Evolutionary conservation across 2,888 invertebrate genomes (phyloP).

Genomic region (Xylota sylvarum): DNA sequence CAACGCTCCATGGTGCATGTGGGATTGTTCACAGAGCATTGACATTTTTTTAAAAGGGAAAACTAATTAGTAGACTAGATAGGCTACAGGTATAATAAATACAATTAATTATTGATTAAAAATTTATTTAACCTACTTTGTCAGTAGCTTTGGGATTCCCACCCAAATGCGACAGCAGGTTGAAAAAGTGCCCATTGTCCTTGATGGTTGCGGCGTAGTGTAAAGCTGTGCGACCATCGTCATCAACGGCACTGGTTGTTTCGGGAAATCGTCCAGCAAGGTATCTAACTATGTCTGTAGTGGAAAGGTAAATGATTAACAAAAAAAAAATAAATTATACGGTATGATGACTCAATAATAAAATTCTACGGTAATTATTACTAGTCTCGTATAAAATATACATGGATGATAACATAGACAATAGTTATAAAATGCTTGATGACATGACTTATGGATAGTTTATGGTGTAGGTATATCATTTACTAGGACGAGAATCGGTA

Average conservation of each 20-base stretch:
- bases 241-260: constrained; percentile 92
- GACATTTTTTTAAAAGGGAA: neutral
- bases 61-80: constrained; percentile 13
- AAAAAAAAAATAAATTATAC: constrained; percentile 23
- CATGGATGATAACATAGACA: neutral
- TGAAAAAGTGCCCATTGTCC: constrained; percentile 95
- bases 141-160: constrained; percentile 93
- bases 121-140: constrained; percentile 88
- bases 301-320: neutral
- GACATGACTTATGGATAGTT: neutral
- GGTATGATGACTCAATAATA: constrained; percentile 7
- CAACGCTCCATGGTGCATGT: constrained; percentile 22
- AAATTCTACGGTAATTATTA: constrained; percentile 11
- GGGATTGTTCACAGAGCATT: constrained; percentile 38
- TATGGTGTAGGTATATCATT: neutral
- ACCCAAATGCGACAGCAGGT: constrained; percentile 93
- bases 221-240: constrained; percentile 93
- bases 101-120: constrained; percentile 37
- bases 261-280: constrained; percentile 93
- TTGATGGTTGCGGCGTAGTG: constrained; percentile 94
- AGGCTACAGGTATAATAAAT: constrained; percentile 47
- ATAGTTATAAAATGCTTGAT: neutral
- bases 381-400: neutral
- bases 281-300: constrained; percentile 86
- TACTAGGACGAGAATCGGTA: constrained; percentile 3